phyloP scores from a whole-genome alignment of 2,797 vertebrate genomes.

The Orestias chungarensis region DNA sequence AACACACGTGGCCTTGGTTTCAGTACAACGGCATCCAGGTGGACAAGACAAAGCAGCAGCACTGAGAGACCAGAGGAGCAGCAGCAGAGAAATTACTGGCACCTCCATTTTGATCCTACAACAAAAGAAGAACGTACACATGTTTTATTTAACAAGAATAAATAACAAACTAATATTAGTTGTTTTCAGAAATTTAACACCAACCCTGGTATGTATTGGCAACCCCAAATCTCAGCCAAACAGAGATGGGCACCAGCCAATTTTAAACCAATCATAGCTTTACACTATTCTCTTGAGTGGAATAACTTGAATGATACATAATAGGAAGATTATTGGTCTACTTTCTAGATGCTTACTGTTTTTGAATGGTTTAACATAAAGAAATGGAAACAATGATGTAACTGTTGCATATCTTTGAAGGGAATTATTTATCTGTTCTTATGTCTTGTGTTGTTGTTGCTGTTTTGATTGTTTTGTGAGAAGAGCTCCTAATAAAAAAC shows the following conservation, averaged over 20 bases:
- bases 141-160: too few relatives aligned
- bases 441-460: background rate
- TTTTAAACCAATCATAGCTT: too few relatives aligned
- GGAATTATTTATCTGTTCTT: background rate
- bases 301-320: background rate
- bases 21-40: slow-evolving; percentile 61
- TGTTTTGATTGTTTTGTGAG: background rate
- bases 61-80: slow-evolving; percentile 58
- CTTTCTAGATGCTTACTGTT: background rate
- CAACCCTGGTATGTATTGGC: background rate
- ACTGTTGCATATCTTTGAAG: background rate
- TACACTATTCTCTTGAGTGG: background rate
- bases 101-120: slow-evolving; percentile 71
- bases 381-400: background rate
- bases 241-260: too few relatives aligned
- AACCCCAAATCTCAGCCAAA: too few relatives aligned
- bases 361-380: background rate
- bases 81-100: slow-evolving; percentile 45
- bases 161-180: too few relatives aligned
- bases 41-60: slow-evolving; percentile 67
- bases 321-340: background rate
- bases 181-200: background rate
- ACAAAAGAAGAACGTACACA: slow-evolving; percentile 38
- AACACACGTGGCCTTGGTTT: slow-evolving; percentile 30
- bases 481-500: background rate